Evolutionary conservation across 2,888 invertebrate species (phyloP).

Genomic region (Diaphora mendica): DNA sequence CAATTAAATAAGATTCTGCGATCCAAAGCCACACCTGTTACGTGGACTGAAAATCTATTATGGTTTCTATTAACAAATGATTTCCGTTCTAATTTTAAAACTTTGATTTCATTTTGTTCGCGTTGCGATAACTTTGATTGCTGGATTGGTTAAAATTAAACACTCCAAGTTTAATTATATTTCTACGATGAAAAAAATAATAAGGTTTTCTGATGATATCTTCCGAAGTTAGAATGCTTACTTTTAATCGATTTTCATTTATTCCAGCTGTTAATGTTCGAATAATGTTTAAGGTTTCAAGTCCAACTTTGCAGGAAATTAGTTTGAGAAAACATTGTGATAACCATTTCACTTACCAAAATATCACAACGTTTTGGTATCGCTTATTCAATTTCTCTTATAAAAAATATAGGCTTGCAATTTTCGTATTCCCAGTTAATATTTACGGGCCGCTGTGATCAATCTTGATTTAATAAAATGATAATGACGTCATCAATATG

Average conservation of each 20-base stretch:
- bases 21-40: conserved; percentile 74
- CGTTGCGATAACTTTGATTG: conserved; percentile 17
- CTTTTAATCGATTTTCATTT: background rate
- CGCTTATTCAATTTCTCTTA: conserved; percentile 10
- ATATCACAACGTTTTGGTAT: conserved; percentile 10
- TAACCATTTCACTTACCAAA: conserved; percentile 6
- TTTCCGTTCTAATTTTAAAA: conserved; percentile 37
- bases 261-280: background rate
- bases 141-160: conserved; percentile 17
- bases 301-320: background rate
- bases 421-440: conserved; percentile 24
- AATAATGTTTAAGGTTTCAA: background rate
- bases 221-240: background rate
- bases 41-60: conserved; percentile 51
- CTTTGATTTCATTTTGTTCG: conserved; percentile 28
- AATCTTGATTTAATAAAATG: conserved; percentile 32
- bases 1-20: conserved; percentile 84
- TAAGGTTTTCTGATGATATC: background rate
- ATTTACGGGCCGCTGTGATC: conserved; percentile 21
- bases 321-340: background rate
- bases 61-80: conserved; percentile 42
- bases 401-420: conserved; percentile 13
- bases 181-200: background rate
- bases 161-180: background rate
- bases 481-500: conserved; percentile 28